Evolutionary conservation across 2,113 vertebrate genomes (phyloP).

Genomic region (Brachypteracias leptosomus): DNA sequence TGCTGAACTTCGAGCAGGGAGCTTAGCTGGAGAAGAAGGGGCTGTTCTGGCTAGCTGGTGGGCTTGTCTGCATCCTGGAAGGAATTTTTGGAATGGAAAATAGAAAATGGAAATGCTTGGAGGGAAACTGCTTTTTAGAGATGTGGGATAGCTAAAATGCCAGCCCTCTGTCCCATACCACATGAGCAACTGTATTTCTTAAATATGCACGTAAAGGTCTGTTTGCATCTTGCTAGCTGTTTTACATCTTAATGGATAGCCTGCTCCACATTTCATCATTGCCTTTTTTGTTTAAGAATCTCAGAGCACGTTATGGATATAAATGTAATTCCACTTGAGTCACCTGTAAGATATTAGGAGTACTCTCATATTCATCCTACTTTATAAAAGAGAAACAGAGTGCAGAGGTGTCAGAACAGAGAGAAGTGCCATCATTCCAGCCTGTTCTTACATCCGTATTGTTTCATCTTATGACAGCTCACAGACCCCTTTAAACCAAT

Average conservation of each 20-base stretch:
- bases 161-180: not conserved
- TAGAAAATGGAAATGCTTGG: not conserved
- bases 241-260: not conserved
- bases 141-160: not conserved
- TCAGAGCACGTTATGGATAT: not conserved
- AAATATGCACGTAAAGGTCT: not conserved
- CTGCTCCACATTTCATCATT: not conserved
- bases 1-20: not conserved
- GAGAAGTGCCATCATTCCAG: not conserved
- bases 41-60: not conserved
- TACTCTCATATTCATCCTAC: not conserved
- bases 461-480: not conserved
- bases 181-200: not conserved
- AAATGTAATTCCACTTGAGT: not conserved
- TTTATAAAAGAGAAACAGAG: not conserved
- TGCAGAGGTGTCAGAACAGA: not conserved
- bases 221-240: not conserved
- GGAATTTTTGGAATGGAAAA: not conserved
- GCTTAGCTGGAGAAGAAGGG: not conserved
- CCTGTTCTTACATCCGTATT: not conserved
- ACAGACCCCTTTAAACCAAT: not conserved
- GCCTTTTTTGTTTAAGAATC: not conserved
- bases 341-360: not conserved
- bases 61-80: not conserved
- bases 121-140: not conserved